These are phyloP conservation scores for Melanargia galathea DNA, from an alignment of 2,888 invertebrate species.

Conservation along the genomic window DNA sequence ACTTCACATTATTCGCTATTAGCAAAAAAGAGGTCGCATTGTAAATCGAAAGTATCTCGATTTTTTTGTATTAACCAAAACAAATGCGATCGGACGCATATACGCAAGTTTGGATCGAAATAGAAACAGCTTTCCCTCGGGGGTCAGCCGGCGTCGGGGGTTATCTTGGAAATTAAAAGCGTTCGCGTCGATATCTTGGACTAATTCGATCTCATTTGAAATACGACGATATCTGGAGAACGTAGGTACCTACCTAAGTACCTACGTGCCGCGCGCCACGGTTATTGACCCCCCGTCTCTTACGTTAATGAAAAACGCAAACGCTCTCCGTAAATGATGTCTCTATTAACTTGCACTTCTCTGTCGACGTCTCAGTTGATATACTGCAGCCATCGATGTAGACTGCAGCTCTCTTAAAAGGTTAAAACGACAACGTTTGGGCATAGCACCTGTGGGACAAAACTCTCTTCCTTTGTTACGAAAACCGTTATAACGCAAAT, in stretches of 20 bases:
- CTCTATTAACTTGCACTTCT: slow-evolving; percentile 37
- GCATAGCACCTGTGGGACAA: neutral
- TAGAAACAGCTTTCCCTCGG: slow-evolving; percentile 51
- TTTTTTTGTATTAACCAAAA: slow-evolving; percentile 43
- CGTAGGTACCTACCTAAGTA: slow-evolving; percentile 36
- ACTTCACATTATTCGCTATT: slow-evolving; percentile 69
- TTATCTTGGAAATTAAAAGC: slow-evolving; percentile 75
- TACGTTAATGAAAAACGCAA: slow-evolving; percentile 74
- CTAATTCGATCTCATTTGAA: slow-evolving; percentile 72
- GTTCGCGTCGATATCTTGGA: slow-evolving; percentile 61
- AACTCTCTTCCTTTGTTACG: neutral
- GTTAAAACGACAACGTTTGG: slow-evolving; percentile 8
- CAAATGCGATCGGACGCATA: slow-evolving; percentile 42
- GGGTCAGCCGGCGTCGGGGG: slow-evolving; percentile 69
- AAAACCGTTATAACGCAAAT: neutral
- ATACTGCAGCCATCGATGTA: too few species aligned
- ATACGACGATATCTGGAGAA: slow-evolving; percentile 60
- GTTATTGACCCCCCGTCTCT: slow-evolving; percentile 67
- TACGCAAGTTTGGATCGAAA: slow-evolving; percentile 47
- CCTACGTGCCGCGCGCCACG: slow-evolving; percentile 54
- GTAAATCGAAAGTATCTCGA: slow-evolving; percentile 46
- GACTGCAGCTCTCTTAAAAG: slow-evolving; percentile 16
- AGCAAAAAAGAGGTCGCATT: slow-evolving; percentile 59
- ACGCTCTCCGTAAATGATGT: slow-evolving; percentile 56
- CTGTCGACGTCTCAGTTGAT: slow-evolving; percentile 23